phyloP scores from a whole-genome alignment of 2,888 invertebrate genomes.

The Drosophila pullipes region DNA sequence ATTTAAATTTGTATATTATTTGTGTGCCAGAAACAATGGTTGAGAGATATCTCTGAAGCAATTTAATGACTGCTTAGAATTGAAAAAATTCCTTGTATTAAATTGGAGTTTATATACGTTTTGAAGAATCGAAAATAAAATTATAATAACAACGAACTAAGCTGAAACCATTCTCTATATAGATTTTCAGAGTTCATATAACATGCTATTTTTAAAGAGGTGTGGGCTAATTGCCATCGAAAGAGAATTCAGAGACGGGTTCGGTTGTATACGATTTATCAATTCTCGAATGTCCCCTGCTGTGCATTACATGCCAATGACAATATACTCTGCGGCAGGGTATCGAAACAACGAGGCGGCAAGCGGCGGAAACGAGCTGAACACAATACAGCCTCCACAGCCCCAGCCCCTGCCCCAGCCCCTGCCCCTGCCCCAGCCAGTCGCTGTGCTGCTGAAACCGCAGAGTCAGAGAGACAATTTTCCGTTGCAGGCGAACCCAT shows the following conservation, averaged over 20 bases:
- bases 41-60: not conserved
- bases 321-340: constrained; percentile 34
- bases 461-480: constrained; percentile 59
- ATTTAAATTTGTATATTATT: not conserved
- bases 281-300: constrained; percentile 19
- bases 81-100: not conserved
- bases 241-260: not conserved
- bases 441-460: constrained; percentile 37
- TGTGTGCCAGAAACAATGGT: not conserved
- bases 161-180: not conserved
- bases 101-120: not conserved
- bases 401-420: constrained; percentile 3
- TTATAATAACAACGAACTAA: not conserved
- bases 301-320: constrained; percentile 37
- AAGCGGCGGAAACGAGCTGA: constrained; percentile 63
- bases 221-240: constrained; percentile 5
- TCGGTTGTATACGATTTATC: constrained; percentile 12
- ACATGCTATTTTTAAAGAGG: not conserved
- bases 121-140: not conserved
- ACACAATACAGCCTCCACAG: constrained; percentile 54
- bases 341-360: constrained; percentile 26
- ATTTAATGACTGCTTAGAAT: not conserved
- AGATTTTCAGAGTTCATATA: not conserved
- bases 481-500: constrained; percentile 28
- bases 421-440: constrained; percentile 7